Conservation (phyloP, 2,888 invertebrate species). For the Bugulina stolonifera region DNA sequence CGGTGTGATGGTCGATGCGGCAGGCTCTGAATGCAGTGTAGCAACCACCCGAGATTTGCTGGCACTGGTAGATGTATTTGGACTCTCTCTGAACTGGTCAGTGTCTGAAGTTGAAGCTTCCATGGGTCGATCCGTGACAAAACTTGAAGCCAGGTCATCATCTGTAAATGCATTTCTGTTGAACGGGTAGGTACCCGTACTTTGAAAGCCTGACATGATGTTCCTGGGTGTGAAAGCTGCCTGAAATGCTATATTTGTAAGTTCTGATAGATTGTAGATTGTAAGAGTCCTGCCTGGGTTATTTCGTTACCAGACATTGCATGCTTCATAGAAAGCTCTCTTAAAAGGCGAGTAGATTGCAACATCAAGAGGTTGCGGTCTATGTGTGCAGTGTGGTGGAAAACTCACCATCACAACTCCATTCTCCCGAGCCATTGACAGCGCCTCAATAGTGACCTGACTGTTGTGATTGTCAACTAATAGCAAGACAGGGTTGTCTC, state of each 20-base stretch:
- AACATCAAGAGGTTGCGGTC: constrained; percentile 52
- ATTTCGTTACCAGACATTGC: constrained; percentile 37
- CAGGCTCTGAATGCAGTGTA: no score
- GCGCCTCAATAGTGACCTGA: constrained; percentile 34
- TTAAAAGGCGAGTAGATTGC: constrained; percentile 50
- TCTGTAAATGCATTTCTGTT: background rate
- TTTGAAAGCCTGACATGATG: background rate
- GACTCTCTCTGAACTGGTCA: no score
- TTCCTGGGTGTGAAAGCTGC: background rate
- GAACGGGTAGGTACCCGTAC: background rate
- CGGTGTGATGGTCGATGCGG: no score
- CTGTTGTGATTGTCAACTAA: constrained; percentile 39
- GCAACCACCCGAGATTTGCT: no score
- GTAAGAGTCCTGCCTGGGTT: constrained; percentile 46
- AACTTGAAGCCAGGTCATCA: no score
- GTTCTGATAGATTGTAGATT: constrained; percentile 45
- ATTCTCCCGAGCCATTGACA: constrained; percentile 40
- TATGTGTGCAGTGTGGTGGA: constrained; percentile 49
- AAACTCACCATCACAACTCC: constrained; percentile 48
- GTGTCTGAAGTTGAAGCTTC: no score
- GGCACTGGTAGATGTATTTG: no score
- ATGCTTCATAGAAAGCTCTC: constrained; percentile 34
- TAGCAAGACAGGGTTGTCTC: constrained; percentile 35
- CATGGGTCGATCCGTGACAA: no score
- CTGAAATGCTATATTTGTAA: background rate